Evolutionary conservation across 2,797 vertebrate species (phyloP).

Genomic region (Carapus acus): DNA sequence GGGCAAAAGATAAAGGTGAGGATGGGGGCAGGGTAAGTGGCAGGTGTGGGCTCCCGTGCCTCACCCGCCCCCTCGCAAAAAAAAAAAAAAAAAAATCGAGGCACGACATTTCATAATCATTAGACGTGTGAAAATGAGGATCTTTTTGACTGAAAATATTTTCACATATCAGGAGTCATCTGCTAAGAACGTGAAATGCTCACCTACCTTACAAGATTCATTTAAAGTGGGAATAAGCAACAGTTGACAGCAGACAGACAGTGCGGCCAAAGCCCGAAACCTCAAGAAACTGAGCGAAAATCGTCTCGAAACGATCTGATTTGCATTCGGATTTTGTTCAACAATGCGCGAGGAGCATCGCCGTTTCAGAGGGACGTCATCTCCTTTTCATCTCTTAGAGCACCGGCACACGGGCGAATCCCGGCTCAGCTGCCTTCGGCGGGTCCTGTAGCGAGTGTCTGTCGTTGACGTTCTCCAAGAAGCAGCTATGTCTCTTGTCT

Average conservation of each 20-base stretch:
- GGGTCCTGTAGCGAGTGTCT: slow-evolving; percentile 53
- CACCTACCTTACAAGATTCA: slow-evolving; percentile 74
- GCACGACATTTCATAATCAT: slow-evolving; percentile 19
- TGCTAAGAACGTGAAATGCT: neutral
- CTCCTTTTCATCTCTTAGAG: slow-evolving; percentile 35
- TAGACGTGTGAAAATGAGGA: neutral
- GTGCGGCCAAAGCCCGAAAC: slow-evolving; percentile 41
- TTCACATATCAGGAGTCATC: neutral
- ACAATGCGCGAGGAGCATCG: slow-evolving; percentile 20
- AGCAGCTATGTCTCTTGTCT: slow-evolving; percentile 16
- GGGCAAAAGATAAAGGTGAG: slow-evolving; percentile 5
- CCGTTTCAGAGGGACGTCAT: slow-evolving; percentile 32
- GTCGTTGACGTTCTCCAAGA: slow-evolving; percentile 38
- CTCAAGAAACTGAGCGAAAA: slow-evolving; percentile 9
- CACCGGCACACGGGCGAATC: slow-evolving; percentile 42
- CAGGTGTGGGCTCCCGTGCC: slow-evolving; percentile 4
- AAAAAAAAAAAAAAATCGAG: slow-evolving; percentile 2
- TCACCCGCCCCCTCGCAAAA: too few relatives aligned
- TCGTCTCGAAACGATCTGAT: slow-evolving; percentile 11
- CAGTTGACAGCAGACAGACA: slow-evolving; percentile 66
- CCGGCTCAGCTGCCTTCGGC: slow-evolving; percentile 50
- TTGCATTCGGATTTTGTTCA: slow-evolving; percentile 9
- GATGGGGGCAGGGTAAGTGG: slow-evolving; percentile 15
- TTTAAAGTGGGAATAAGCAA: slow-evolving; percentile 69
- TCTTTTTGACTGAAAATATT: neutral